phyloP scores from a whole-genome alignment of 2,797 vertebrate species.

The Phoxinus dragarum region DNA sequence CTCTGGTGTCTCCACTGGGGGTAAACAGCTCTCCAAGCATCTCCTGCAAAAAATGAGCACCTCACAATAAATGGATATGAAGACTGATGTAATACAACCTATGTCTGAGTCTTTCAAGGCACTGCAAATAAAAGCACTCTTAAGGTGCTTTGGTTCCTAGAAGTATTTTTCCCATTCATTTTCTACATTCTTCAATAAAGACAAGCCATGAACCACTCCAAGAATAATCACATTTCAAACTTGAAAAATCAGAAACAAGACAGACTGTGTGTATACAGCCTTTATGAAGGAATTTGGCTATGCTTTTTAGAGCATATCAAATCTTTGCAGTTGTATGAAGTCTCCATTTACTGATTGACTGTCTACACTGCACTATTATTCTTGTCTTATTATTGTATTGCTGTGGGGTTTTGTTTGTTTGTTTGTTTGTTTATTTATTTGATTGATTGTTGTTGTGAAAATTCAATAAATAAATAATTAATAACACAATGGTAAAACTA shows the following conservation, averaged over 20 bases:
- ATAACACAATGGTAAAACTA: background rate
- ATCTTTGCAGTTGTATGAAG: background rate
- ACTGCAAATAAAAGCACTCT: background rate
- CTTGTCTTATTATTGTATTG: background rate
- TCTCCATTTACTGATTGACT: background rate
- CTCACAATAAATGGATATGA: background rate
- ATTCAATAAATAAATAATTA: background rate
- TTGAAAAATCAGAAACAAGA: too few relatives aligned
- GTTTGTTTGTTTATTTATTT: background rate
- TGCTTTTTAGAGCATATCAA: background rate
- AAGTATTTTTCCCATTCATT: background rate
- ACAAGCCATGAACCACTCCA: background rate
- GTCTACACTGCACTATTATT: background rate
- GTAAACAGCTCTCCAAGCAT: slow-evolving; percentile 98
- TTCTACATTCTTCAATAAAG: background rate
- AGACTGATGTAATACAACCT: slow-evolving; percentile 27
- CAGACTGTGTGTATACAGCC: too few relatives aligned
- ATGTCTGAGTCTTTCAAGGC: background rate
- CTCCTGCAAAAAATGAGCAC: slow-evolving; percentile 81
- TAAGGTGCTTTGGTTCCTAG: background rate
- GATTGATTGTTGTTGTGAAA: background rate
- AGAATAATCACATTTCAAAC: background rate
- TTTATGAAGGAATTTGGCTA: background rate
- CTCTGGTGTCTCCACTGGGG: slow-evolving; percentile 97
- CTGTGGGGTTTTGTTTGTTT: background rate